Evolutionary conservation across 2,113 vertebrate species (phyloP).

Genomic region (Nettapus auritus): DNA sequence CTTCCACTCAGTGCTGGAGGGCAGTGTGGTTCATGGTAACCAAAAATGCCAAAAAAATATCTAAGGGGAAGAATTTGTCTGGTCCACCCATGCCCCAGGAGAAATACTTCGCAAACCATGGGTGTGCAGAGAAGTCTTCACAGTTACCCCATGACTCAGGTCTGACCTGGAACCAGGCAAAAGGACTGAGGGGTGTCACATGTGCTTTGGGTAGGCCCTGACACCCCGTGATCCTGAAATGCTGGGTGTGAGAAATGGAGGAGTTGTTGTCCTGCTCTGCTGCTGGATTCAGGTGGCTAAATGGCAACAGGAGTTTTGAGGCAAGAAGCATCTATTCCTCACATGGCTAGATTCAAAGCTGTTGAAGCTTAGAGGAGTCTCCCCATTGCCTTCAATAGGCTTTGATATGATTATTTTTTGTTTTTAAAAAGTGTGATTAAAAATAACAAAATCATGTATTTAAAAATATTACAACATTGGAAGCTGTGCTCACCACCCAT

Average conservation of each 20-base stretch:
- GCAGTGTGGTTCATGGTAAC: not conserved
- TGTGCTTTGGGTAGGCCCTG: not conserved
- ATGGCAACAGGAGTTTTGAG: slow-evolving; percentile 4
- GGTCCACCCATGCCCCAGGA: not conserved
- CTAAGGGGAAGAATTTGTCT: not conserved
- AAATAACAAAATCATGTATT: not conserved
- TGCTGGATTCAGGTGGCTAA: not conserved
- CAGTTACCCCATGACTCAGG: not conserved
- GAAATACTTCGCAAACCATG: not conserved
- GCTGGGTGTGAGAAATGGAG: not conserved
- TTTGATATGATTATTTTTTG: not conserved
- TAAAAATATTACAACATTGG: not conserved
- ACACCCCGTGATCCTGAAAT: not conserved
- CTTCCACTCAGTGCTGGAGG: not conserved
- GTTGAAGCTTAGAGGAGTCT: slow-evolving; percentile 30
- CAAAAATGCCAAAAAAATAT: not conserved
- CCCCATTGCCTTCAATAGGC: not conserved
- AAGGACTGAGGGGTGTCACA: not conserved
- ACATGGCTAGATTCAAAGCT: not conserved
- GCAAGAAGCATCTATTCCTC: not conserved
- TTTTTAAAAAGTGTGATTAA: not conserved
- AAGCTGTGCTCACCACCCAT: not conserved
- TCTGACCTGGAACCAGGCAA: fast-evolving
- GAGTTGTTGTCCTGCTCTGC: not conserved
- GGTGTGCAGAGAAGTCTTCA: not conserved